phyloP scores from a whole-genome alignment of 1,140 invertebrate genomes.

The Lordiphosa stackelbergi region DNA sequence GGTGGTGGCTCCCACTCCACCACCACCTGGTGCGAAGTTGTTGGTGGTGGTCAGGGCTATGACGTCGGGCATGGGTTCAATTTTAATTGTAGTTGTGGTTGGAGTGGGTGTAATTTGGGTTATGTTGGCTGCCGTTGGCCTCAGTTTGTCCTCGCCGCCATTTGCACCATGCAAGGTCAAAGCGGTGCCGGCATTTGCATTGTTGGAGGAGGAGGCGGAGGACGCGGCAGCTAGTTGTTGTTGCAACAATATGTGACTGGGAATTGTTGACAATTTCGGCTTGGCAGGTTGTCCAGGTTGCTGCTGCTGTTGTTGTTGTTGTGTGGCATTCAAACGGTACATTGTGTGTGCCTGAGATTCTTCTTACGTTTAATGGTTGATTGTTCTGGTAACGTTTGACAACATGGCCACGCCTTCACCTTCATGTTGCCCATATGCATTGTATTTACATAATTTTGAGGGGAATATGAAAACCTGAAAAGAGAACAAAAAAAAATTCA shows the following conservation, averaged over 20 bases:
- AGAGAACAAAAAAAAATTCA: conserved; percentile 1
- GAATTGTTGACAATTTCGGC: conserved; percentile 46
- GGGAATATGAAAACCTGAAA: conserved; percentile 5
- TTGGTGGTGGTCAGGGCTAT: conserved; percentile 42
- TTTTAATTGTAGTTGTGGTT: conserved; percentile 54
- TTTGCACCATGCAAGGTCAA: conserved; percentile 55
- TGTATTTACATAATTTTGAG: conserved; percentile 52
- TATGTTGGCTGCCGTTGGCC: conserved; percentile 39
- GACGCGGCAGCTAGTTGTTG: conserved; percentile 62
- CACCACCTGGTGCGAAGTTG: conserved; percentile 5
- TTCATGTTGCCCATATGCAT: conserved; percentile 60
- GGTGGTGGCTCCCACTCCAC: conserved; percentile 5
- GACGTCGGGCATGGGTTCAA: conserved; percentile 69
- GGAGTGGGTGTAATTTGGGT: conserved; percentile 1
- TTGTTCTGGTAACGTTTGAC: conserved; percentile 40
- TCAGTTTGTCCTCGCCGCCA: conserved; percentile 67
- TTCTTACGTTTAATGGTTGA: conserved; percentile 33
- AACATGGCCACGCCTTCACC: conserved; percentile 62
- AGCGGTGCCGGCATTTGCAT: conserved; percentile 28
- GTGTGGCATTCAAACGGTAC: conserved; percentile 70
- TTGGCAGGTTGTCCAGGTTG: conserved; percentile 36
- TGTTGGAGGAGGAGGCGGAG: conserved; percentile 25
- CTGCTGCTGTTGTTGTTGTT: conserved; percentile 44
- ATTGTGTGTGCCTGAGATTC: conserved; percentile 46
- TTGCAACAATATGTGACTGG: conserved; percentile 70